A percentile compares a stretch with the other conserved stretches of the same genome.
Evolutionary conservation across 2,888 invertebrate species (phyloP).

Genomic region (Alentia gelatinosa): DNA sequence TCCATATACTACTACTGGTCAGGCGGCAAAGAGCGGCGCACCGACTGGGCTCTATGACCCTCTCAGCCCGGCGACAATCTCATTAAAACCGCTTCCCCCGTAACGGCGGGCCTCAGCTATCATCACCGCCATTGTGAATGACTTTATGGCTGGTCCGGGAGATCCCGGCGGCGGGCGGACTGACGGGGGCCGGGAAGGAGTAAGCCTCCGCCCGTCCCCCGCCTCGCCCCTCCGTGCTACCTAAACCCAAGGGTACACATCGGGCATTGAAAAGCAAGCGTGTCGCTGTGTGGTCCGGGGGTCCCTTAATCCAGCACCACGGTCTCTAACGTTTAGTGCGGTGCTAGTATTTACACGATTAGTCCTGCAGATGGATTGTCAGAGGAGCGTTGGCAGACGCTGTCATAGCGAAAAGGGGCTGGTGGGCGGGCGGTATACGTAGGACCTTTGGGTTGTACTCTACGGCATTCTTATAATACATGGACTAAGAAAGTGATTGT

Average conservation of each 20-base stretch:
- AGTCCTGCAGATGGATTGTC: too few species aligned
- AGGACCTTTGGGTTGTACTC: background rate
- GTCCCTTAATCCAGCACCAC: conserved; percentile 21
- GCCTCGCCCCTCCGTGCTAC: background rate
- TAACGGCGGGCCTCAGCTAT: background rate
- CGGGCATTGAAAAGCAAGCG: conserved; percentile 35
- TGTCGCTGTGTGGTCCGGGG: background rate
- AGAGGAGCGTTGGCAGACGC: too few species aligned
- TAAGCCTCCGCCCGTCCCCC: background rate
- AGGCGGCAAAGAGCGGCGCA: background rate
- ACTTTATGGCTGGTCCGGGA: background rate
- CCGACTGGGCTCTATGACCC: background rate
- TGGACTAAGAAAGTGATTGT: too few species aligned
- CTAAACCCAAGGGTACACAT: conserved; percentile 32
- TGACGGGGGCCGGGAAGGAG: too few species aligned
- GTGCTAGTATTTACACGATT: conserved; percentile 31
- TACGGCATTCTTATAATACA: too few species aligned
- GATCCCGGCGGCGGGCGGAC: background rate
- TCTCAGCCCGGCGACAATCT: background rate
- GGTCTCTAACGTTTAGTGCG: background rate
- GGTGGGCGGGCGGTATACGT: too few species aligned
- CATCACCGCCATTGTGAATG: background rate
- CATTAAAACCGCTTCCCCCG: background rate
- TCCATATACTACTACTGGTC: conserved; percentile 36
- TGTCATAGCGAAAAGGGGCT: too few species aligned